A percentile compares a stretch with the other conserved stretches of the same genome.
Conservation (phyloP, 2,888 invertebrate species). For the Nasonovia ribisnigri region DNA sequence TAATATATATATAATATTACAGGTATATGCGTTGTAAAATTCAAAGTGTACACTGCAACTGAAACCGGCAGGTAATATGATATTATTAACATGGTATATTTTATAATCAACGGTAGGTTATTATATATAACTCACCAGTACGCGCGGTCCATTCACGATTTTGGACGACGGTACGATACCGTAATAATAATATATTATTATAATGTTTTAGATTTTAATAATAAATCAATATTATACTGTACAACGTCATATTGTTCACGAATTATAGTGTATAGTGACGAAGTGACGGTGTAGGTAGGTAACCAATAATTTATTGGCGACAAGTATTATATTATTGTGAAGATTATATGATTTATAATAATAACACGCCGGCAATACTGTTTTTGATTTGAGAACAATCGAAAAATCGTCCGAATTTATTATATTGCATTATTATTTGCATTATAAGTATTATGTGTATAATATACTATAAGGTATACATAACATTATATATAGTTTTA, state of each 20-base stretch:
- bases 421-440: neutral
- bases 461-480: too few species aligned
- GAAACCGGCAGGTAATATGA: neutral
- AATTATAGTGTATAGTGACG: neutral
- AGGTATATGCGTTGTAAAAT: conserved; percentile 12
- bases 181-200: neutral
- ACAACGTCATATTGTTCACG: neutral
- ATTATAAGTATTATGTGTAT: neutral
- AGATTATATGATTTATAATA: neutral
- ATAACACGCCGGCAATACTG: neutral
- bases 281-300: neutral
- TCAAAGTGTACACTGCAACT: neutral
- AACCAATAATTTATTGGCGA: neutral
- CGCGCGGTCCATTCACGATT: neutral
- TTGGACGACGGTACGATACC: too few species aligned
- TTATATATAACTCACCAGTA: neutral
- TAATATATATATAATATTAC: too few species aligned
- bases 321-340: neutral
- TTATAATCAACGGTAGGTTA: too few species aligned
- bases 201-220: neutral
- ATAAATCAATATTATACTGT: neutral
- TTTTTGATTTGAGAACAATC: neutral
- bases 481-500: neutral
- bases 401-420: neutral
- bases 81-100: neutral